A percentile compares a stretch with the other conserved stretches of the same genome.
Conservation (phyloP, 1,140 invertebrate species). For the Alviniconcha marisindica region DNA sequence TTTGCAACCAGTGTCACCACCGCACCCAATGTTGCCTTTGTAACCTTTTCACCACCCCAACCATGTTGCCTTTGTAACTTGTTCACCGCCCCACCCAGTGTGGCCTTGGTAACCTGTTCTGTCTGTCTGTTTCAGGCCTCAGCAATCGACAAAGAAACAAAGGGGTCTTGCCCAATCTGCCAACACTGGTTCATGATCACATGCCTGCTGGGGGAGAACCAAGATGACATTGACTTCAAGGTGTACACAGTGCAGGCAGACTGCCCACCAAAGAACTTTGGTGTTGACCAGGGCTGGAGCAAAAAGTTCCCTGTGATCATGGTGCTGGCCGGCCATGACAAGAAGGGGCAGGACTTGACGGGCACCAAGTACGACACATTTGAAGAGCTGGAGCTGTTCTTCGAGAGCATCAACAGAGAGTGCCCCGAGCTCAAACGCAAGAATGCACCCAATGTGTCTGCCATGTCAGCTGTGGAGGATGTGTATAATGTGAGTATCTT, state of each 20-base stretch:
- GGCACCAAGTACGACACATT: slow-evolving; percentile 64
- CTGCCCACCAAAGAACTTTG: slow-evolving; percentile 69
- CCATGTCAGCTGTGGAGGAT: slow-evolving; percentile 73
- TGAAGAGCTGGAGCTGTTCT: slow-evolving; percentile 70
- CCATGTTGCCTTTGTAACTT: no score
- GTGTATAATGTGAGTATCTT: slow-evolving; percentile 76
- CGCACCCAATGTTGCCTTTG: no score
- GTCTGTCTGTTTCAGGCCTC: slow-evolving; percentile 61
- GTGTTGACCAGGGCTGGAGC: slow-evolving; percentile 62
- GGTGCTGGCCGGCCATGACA: slow-evolving; percentile 50
- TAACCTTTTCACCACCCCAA: no score
- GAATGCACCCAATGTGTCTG: slow-evolving; percentile 61
- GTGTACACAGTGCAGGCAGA: slow-evolving; percentile 71
- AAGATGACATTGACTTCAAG: slow-evolving; percentile 66
- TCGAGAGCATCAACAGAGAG: slow-evolving; percentile 65
- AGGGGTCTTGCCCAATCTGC: slow-evolving; percentile 72
- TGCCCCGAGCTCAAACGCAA: slow-evolving; percentile 62
- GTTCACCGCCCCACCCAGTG: no score
- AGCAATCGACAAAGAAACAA: slow-evolving; percentile 66
- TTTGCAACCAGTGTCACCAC: no score
- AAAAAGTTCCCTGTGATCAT: slow-evolving; percentile 71
- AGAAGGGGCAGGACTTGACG: slow-evolving; percentile 58
- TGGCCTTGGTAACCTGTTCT: no score
- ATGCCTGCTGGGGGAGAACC: slow-evolving; percentile 68
- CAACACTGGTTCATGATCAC: slow-evolving; percentile 74